phyloP scores from a whole-genome alignment of 2,797 vertebrate genomes.

The Aplochiton taeniatus region DNA sequence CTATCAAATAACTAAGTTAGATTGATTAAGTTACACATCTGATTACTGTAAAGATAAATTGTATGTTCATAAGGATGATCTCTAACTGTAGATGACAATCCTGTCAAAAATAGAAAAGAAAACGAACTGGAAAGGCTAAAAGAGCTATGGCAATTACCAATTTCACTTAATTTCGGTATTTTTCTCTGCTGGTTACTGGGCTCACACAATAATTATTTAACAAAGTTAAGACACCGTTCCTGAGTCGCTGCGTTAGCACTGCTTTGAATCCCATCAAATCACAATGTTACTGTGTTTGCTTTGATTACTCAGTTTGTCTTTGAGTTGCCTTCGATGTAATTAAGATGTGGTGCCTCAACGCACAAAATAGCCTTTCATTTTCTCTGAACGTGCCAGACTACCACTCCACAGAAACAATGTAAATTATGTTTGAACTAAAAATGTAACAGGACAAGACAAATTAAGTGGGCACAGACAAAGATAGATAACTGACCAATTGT shows the following conservation, averaged over 20 bases:
- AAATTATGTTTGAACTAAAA: not conserved
- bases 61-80: not conserved
- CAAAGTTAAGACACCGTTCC: conserved; percentile 29
- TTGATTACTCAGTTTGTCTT: conserved; percentile 1
- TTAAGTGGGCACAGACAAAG: too few relatives aligned
- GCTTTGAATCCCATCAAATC: not conserved
- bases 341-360: not conserved
- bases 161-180: not conserved
- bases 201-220: conserved; percentile 25
- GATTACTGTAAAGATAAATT: not conserved
- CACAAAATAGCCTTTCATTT: not conserved
- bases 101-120: not conserved
- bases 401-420: not conserved
- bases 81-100: conserved; percentile 23
- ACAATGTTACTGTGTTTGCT: not conserved
- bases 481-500: too few relatives aligned
- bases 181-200: not conserved
- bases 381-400: not conserved
- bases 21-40: not conserved
- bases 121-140: conserved; percentile 18
- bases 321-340: conserved; percentile 14
- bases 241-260: conserved; percentile 1
- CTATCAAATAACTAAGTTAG: not conserved
- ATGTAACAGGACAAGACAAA: not conserved
- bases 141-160: conserved; percentile 18